Evolutionary conservation across 2,113 vertebrate genomes (phyloP).

Genomic region (Sorex araneus): DNA sequence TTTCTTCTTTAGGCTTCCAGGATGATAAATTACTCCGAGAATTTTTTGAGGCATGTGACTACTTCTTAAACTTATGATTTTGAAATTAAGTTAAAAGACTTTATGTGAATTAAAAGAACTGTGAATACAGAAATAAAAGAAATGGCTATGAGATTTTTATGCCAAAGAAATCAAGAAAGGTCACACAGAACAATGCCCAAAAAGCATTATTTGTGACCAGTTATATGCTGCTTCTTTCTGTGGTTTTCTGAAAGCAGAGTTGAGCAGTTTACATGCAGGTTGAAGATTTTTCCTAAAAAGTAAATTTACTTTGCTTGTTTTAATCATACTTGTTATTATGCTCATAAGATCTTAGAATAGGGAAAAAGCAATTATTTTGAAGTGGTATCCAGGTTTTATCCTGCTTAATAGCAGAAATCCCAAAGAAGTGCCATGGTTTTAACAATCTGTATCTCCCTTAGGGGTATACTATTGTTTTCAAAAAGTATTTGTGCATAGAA

Average conservation of each 20-base stretch:
- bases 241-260: not conserved
- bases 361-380: not conserved
- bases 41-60: not conserved
- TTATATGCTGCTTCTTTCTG: not conserved
- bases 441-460: not conserved
- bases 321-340: not conserved
- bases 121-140: no score
- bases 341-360: not conserved
- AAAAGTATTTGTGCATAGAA: not conserved
- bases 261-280: not conserved
- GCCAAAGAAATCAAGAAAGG: not conserved
- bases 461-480: not conserved
- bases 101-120: not conserved
- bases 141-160: not conserved
- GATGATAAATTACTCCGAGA: not conserved
- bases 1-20: not conserved
- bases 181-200: not conserved
- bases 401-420: not conserved
- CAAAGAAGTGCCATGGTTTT: not conserved
- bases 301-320: not conserved
- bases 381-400: not conserved
- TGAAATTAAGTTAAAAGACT: not conserved
- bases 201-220: not conserved
- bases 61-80: not conserved
- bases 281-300: not conserved